Evolutionary conservation across 2,888 invertebrate genomes (phyloP), one percentile per base, ranked within the genome.

Genomic region (Drosophila lacicola): DNA sequence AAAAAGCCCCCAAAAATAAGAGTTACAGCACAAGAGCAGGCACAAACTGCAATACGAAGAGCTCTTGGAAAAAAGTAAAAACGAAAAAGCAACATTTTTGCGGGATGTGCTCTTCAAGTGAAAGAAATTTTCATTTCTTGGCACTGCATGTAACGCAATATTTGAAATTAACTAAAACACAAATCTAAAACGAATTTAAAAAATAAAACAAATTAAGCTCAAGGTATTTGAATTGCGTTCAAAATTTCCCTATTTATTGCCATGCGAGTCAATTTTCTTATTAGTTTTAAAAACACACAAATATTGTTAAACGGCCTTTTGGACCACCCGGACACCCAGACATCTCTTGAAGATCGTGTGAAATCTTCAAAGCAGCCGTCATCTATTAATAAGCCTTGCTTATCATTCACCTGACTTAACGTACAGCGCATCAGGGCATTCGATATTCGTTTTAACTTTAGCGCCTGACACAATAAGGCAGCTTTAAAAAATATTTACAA

Each of bases 401-500:
- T 74, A 79, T 88, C 78, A 61, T 57, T 61, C 66, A 42, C 51
- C 45, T 46, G 63, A 45, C 17, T 19, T n/a, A 0, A 37, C 3
- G 17, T 29, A 41, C 33, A 44, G 50, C 60, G 64, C 47, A 39
- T 56, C 53, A 83, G 83, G 54, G 83, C 83, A 83, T 86, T 73
- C 49, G 62, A 65, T 70, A 82, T 89, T 83, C 83, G 83, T 79
- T 65, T 88, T 69, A 88, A 76, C 76, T 85, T 70, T 61, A 61
- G 76, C 75, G 86, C 14, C 56, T 41, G 56, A 50, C 62, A 72
- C 76, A 79, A 75, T 61, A 75, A 73, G 78, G 82, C 83, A 89
- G 89, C 87, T 75, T 90, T 83, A 70, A 90, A 87, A 90, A 88
- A 90, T 88, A 85, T 85, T 85, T 85, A 90, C 85, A 90, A 58